These are phyloP conservation scores for Grapholita molesta DNA, from an alignment of 1,140 invertebrate species.

Conservation along the genomic window DNA sequence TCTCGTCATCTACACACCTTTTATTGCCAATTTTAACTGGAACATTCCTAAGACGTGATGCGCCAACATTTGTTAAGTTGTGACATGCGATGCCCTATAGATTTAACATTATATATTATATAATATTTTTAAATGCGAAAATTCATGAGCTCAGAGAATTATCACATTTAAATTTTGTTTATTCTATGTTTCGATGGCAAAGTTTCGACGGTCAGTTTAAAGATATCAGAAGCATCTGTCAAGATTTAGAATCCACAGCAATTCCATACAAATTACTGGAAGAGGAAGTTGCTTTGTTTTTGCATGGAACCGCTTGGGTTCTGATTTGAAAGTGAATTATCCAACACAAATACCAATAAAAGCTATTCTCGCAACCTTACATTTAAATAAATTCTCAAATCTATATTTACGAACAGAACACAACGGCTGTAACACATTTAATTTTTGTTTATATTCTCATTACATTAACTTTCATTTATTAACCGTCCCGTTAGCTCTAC, in stretches of 20 bases:
- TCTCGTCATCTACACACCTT: constrained; percentile 47
- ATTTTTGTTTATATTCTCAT: constrained; percentile 44
- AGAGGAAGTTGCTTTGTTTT: constrained; percentile 72
- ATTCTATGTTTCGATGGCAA: constrained; percentile 44
- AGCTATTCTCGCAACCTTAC: constrained; percentile 5
- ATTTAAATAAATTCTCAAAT: constrained; percentile 38
- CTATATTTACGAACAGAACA: constrained; percentile 26
- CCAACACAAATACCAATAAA: not conserved
- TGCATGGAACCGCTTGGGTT: constrained; percentile 67
- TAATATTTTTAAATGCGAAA: constrained; percentile 62
- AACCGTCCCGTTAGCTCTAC: constrained; percentile 51
- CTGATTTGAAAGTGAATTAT: constrained; percentile 20
- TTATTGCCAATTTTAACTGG: constrained; percentile 63
- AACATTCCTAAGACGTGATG: constrained; percentile 56
- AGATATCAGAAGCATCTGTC: not conserved
- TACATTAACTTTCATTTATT: constrained; percentile 49
- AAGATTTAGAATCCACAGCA: constrained; percentile 58
- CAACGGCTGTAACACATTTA: constrained; percentile 49
- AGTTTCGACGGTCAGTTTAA: constrained; percentile 26
- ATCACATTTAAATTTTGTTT: constrained; percentile 59
- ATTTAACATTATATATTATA: constrained; percentile 47
- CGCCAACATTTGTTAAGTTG: constrained; percentile 73
- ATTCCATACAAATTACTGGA: constrained; percentile 66
- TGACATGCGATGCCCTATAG: constrained; percentile 73
- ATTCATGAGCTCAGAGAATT: constrained; percentile 70